Base-by-base conservation (phyloP, 2,888 invertebrate genomes). In the Tetramorium bicarinatum region DNA sequence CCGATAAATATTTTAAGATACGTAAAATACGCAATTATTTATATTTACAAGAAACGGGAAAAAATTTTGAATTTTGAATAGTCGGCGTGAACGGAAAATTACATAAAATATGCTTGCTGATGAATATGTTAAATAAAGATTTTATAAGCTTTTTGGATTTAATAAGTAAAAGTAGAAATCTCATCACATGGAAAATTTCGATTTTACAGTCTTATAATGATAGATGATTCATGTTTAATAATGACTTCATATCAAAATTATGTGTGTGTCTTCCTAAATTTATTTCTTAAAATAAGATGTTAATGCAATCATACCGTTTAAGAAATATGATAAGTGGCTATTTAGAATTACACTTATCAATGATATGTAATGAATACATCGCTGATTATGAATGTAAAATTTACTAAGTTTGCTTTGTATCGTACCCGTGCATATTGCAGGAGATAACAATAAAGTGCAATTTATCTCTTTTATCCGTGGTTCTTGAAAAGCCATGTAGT, bases 401-500 rank as follows among this genome's bases (percentile, higher is more conserved):
- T 54, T 11, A 8, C 8, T 18, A 34, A 49, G n/a, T 1, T 18
- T 41, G 18, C n/a, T 1, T 18, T 41, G 18, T 25, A 52, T 29
- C 18, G n/a, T 8, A 38, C 15, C 21, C 25, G 18, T 8, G 41
- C 29, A 44, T 41, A 76, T 67, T 54, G 9, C 34, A 44, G 34
- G 25, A 54, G 21, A 34, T 54, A 25, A 67, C n/a, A 77, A 77
- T 54, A 41, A 77, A 54, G 54, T 54, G n/a, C 34, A 75, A 83
- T 88, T 79, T 56, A n/a, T 4, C 38, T 44, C 15, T 72, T 52
- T 41, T 54, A 81, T 52, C 15, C n/a, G 3, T 29, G n/a, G 52
- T 41, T 62, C 52, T 52, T 69, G 44, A 59, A 81, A 62, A 69
- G 52, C 61, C 38, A 52, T 77, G 44, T 61, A 69, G 72, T 71